Conservation (phyloP, 2,113 vertebrate genomes). For the Gymnorhina tibicen region DNA sequence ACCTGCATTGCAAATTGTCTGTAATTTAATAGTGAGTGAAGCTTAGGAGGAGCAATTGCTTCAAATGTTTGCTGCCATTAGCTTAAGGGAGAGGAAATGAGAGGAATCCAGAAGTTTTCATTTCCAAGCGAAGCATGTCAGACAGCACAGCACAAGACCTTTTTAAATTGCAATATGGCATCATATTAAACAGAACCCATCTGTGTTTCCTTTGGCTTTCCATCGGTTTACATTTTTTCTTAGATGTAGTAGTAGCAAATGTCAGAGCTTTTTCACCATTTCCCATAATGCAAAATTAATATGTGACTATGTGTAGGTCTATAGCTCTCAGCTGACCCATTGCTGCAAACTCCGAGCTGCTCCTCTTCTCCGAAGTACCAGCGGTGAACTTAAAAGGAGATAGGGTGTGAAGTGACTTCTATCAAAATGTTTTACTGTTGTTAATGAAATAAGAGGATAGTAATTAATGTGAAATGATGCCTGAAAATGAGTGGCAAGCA, state of each 20-base stretch:
- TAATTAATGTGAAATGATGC: not conserved
- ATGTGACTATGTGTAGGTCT: not conserved
- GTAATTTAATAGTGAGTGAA: not conserved
- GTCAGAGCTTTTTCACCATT: not conserved
- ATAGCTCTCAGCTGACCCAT: not conserved
- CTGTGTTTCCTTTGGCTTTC: slow-evolving; percentile 34
- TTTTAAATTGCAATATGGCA: not conserved
- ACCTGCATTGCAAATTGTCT: not conserved
- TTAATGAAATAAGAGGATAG: not conserved
- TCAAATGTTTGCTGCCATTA: slow-evolving; percentile 14
- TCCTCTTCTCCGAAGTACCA: not conserved
- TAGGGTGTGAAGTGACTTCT: not conserved
- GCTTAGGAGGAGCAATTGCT: not conserved
- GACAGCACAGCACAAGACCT: not conserved
- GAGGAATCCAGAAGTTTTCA: slow-evolving; percentile 20
- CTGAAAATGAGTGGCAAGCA: not conserved
- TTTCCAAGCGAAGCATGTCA: slow-evolving; percentile 13
- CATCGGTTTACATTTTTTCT: not conserved
- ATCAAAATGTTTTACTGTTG: not conserved
- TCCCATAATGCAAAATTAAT: not conserved
- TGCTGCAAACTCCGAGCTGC: not conserved
- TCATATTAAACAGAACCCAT: slow-evolving; percentile 13
- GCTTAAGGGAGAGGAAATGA: not conserved
- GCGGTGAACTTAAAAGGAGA: not conserved
- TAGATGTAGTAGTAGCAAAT: not conserved